Evolutionary conservation across 2,113 vertebrate genomes (phyloP), one percentile per base, ranked within the genome.

Genomic region (Ammodytes marinus): DNA sequence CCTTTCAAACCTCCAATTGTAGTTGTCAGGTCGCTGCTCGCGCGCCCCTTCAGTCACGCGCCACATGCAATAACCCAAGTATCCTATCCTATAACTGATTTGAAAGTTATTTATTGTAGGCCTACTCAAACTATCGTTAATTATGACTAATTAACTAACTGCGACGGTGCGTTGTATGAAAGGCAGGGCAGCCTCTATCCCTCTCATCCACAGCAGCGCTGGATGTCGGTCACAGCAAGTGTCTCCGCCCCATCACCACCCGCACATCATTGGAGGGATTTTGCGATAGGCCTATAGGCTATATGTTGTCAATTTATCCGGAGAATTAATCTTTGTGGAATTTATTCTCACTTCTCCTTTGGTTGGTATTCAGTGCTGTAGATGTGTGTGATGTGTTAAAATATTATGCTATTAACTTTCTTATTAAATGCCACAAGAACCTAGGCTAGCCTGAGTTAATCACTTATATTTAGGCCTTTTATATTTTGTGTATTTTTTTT

Each of bases 231-330:
- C 87, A 85, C 77, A 6, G 58, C 54, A 37, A 35, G 59, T 85
- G 90, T 89, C 91, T 85, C 91, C 93, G 90, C 91, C 91, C 90
- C 90, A 76, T 76, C 70, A 42, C 55, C 79, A 45, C 78, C 2
- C 45, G 7, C 70, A 27, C 54, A 40, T 67, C 4, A 73, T 27
- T 85, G 61, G 72, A 74, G 39, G 49, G 71, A n/a, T 61, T 59
- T 6, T 52, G 4, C 8, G 8, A 74, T 50, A 46, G 61, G 19
- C 19, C 17, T 39, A 1, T 72, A 27, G 27, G 27, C 27, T 27
- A 27, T 52, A 42, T 68, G 49, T 61, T 8, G 2, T 14, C n/a
- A 1, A 46, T 69, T 73, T 9, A 46, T 39, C 7, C 17, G n/a
- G 15, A 52, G 7, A 52, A 13, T 66, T 58, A 46, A 4, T 4